Percentiles rank a stretch among this genome's conserved stretches.
phyloP scores from a whole-genome alignment of 2,797 vertebrate genomes.

The Microctenopoma lineatum region DNA sequence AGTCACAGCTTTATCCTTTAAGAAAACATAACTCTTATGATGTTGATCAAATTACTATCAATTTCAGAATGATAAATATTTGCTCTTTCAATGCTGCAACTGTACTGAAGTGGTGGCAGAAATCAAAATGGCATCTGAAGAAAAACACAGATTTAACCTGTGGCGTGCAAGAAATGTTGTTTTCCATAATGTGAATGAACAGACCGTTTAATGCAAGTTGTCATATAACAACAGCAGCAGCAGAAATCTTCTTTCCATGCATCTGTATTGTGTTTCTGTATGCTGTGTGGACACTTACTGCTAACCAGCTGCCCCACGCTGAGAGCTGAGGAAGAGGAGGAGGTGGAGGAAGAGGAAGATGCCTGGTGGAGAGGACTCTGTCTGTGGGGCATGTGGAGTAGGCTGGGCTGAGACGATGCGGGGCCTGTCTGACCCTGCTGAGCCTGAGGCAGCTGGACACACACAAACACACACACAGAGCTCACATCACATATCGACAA shows the following conservation, averaged over 20 bases:
- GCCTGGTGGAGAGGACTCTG: constrained; percentile 97
- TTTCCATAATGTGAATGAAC: neutral
- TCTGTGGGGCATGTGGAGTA: constrained; percentile 96
- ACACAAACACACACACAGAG: constrained; percentile 37
- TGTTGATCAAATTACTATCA: no score
- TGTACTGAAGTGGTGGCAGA: neutral
- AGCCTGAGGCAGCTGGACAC: constrained; percentile 89
- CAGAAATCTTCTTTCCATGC: neutral
- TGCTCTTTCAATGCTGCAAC: neutral
- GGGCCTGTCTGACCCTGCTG: constrained; percentile 91
- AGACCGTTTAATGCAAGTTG: neutral
- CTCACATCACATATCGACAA: constrained; percentile 42
- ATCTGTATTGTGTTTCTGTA: constrained; percentile 33
- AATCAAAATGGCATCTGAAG: neutral
- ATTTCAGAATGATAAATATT: neutral
- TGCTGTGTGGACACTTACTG: constrained; percentile 89
- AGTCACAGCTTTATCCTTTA: no score
- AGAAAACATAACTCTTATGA: no score
- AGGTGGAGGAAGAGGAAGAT: constrained; percentile 95
- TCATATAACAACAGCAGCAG: constrained; percentile 10
- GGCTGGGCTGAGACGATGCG: constrained; percentile 89
- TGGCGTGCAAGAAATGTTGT: neutral
- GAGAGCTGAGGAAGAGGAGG: constrained; percentile 94
- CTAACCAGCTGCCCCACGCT: constrained; percentile 99
- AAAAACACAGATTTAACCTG: no score